Conservation (phyloP, 2,888 invertebrate genomes). For the Heliconius ethilla region DNA sequence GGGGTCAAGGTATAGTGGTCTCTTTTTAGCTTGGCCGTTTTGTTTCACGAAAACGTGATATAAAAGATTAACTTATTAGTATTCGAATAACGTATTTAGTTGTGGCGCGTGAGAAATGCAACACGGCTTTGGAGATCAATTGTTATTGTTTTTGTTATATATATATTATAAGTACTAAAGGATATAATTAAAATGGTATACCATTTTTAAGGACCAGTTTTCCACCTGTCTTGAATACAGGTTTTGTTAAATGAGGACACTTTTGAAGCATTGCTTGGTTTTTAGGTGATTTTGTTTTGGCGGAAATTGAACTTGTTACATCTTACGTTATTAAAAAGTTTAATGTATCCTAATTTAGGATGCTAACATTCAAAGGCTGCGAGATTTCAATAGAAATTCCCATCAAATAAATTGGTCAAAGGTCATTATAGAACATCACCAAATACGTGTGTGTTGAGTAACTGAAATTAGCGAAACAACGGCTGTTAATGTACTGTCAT, state of each 20-base stretch:
- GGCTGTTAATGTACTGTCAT: conserved; percentile 65
- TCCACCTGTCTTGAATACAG: background rate
- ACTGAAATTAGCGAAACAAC: conserved; percentile 35
- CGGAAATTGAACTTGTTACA: conserved; percentile 10
- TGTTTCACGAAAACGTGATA: conserved; percentile 79
- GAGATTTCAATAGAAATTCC: conserved; percentile 9
- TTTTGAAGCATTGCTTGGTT: background rate
- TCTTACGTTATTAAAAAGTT: background rate
- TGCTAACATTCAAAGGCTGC: background rate
- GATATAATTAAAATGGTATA: conserved; percentile 22
- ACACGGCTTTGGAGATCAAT: conserved; percentile 43
- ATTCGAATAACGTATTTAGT: conserved; percentile 67
- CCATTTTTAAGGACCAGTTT: background rate
- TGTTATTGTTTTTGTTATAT: conserved; percentile 22
- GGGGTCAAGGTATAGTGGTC: conserved; percentile 60
- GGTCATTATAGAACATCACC: conserved; percentile 16
- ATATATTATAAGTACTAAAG: background rate
- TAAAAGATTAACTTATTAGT: conserved; percentile 82
- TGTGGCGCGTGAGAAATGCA: conserved; percentile 60
- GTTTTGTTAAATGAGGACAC: background rate
- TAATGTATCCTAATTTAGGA: background rate
- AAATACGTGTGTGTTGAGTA: conserved; percentile 22
- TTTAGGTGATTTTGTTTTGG: background rate
- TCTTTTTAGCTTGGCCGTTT: conserved; percentile 63
- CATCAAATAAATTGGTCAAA: conserved; percentile 26